Conservation (phyloP, 2,888 invertebrate genomes). For the Asteroscopus sphinx region DNA sequence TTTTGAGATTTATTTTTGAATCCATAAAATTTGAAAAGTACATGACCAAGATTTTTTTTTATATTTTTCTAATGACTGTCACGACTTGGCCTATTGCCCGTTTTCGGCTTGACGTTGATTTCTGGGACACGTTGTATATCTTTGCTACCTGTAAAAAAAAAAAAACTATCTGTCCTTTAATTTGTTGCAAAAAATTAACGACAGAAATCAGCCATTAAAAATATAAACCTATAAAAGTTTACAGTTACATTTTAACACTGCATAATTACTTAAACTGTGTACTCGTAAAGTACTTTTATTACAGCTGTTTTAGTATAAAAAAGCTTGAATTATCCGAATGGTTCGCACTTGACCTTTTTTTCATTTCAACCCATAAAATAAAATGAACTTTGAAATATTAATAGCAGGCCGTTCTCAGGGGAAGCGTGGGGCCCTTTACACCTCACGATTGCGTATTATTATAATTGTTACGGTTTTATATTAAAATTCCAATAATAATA, state of each 20-base stretch:
- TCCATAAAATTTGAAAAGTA: too few species aligned
- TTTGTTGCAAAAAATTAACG: background rate
- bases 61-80: too few species aligned
- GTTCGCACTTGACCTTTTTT: conserved; percentile 67
- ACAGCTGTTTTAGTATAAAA: conserved; percentile 38
- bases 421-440: conserved; percentile 59
- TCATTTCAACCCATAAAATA: conserved; percentile 76
- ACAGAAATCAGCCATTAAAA: background rate
- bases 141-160: too few species aligned
- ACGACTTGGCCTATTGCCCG: too few species aligned
- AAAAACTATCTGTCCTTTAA: background rate
- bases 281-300: conserved; percentile 48
- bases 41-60: too few species aligned
- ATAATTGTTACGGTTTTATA: background rate
- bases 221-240: conserved; percentile 24
- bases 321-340: conserved; percentile 46
- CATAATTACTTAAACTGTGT: conserved; percentile 37
- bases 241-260: conserved; percentile 22
- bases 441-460: conserved; percentile 26
- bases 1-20: too few species aligned
- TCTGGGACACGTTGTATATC: too few species aligned
- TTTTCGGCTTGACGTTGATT: too few species aligned
- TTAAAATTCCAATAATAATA: too few species aligned
- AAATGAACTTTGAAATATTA: conserved; percentile 82
- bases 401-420: conserved; percentile 64